These are phyloP conservation scores for Struthidea cinerea DNA, from an alignment of 2,113 vertebrate genomes.

Conservation along the genomic window DNA sequence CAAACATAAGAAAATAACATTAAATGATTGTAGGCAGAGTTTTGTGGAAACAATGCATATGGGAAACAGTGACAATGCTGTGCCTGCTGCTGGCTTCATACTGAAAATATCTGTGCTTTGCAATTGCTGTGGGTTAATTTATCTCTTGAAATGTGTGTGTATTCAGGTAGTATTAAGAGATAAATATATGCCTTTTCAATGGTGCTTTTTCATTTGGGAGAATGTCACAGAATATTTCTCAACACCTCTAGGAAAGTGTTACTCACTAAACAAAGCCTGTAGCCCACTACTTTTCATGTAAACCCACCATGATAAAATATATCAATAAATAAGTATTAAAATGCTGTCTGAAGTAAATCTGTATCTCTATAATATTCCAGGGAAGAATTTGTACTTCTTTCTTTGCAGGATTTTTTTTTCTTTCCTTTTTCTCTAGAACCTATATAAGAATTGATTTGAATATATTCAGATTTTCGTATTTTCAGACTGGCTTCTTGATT, in stretches of 20 bases:
- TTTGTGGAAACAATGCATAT: not conserved
- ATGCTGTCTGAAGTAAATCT: constrained; percentile 38
- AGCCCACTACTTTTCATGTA: constrained; percentile 15
- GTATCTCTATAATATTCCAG: not conserved
- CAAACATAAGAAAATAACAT: not conserved
- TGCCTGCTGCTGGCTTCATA: not conserved
- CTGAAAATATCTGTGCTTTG: not conserved
- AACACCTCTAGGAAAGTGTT: not conserved
- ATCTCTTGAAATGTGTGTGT: not conserved
- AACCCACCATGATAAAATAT: not conserved
- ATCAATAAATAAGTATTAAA: constrained; percentile 17
- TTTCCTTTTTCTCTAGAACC: constrained; percentile 35
- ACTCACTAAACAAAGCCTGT: not conserved
- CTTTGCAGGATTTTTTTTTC: not conserved
- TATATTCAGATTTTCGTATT: not conserved
- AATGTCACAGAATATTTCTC: not conserved
- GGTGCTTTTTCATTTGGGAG: not conserved
- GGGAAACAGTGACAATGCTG: not conserved
- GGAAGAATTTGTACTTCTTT: constrained; percentile 23
- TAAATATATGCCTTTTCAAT: constrained; percentile 11
- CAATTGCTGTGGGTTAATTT: not conserved
- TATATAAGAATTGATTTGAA: constrained; percentile 62
- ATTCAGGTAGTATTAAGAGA: not conserved
- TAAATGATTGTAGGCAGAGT: not conserved
- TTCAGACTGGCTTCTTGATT: constrained; percentile 38